Evolutionary conservation across 2,113 vertebrate species (phyloP), one percentile per base, ranked within the genome.

Genomic region (Eulemur rufifrons): DNA sequence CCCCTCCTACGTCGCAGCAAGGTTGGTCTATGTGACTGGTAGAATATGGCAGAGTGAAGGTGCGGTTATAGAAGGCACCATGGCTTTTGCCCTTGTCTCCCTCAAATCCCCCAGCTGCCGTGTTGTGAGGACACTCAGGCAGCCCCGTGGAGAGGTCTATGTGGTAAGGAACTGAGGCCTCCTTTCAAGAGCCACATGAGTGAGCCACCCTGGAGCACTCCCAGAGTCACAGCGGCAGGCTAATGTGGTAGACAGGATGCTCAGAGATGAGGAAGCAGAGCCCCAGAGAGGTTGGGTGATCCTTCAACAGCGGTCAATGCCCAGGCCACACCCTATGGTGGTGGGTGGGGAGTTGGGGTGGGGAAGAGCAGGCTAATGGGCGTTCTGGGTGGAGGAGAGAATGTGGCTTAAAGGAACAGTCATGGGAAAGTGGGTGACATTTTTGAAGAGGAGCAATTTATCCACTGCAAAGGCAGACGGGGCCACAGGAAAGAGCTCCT

Each of bases 11-110:
- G 50, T 11, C 0, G 23, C 12, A 11, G 21, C 45, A 61, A 25
- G 25, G 39, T 6, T 52, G 27, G 5, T 32, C 2, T 0, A 18
- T 37, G 4, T 34, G 42, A 21, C 32, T 1, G 1, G 59, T 13
- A 34, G 21, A 52, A n/a, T 45, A 74, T 42, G 69, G 29, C 42
- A 37, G 45, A 42, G 13, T 0, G 47, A 34, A 12, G 37, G 42
- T 25, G 12, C 8, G 34, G 39, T 42, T 66, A 11, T 18, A 56
- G 73, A 66, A 77, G 50, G 52, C 20, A 4, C 1, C 5, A 32
- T 25, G 25, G 76, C 37, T 74, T 56, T 64, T 74, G 47, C 8
- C 64, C 1, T 50, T 50, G 1, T 64, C 47, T 25, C 14, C 45
- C 81, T 74, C 0, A 9, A 32, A 63, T 54, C 13, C 27, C 63